Evolutionary conservation across 2,888 invertebrate species (phyloP).

Genomic region (Plagodis dolabraria): DNA sequence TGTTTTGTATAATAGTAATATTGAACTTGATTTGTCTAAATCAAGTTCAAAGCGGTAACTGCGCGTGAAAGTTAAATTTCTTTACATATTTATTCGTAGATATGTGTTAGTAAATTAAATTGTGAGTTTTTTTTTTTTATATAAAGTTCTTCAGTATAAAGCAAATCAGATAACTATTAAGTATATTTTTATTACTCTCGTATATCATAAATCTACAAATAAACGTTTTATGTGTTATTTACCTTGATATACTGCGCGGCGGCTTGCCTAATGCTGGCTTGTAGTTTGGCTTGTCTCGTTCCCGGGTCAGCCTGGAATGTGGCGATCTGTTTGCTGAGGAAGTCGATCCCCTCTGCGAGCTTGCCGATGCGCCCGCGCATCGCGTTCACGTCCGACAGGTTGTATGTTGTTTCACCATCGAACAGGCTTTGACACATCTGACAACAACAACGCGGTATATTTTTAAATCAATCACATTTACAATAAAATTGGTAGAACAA

Average conservation of each 20-base stretch:
- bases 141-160: too few species aligned
- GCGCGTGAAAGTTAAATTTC: too few species aligned
- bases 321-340: constrained; percentile 91
- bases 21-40: too few species aligned
- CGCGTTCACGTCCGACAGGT: constrained; percentile 92
- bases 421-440: constrained; percentile 88
- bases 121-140: too few species aligned
- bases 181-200: too few species aligned
- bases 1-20: too few species aligned
- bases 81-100: too few species aligned
- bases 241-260: constrained; percentile 92
- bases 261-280: constrained; percentile 90
- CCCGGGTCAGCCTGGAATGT: constrained; percentile 86
- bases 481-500: too few species aligned
- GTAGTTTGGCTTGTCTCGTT: constrained; percentile 87
- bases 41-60: too few species aligned
- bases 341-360: constrained; percentile 94
- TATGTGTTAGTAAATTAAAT: too few species aligned
- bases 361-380: constrained; percentile 93
- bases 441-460: constrained; percentile 9
- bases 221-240: neutral
- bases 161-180: too few species aligned
- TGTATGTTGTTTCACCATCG: constrained; percentile 96
- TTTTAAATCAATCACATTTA: neutral
- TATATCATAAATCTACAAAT: too few species aligned